Conservation (phyloP, 1,140 invertebrate species). For the Onthophagus taurus region DNA sequence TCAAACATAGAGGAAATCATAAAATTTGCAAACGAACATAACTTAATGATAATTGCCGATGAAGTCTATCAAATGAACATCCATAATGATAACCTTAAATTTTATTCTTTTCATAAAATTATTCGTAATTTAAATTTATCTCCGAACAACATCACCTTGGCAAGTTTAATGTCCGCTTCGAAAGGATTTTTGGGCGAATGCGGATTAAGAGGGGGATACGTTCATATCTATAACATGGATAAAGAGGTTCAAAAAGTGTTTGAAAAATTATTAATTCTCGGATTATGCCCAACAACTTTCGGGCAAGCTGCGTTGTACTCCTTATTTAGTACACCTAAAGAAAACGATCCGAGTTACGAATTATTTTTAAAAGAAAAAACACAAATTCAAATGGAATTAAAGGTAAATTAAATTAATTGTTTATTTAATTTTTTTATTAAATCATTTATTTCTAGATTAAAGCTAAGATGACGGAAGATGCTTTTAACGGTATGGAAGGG, state of each 20-base stretch:
- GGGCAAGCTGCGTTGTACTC: not conserved
- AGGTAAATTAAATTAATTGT: not conserved
- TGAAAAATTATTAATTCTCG: not conserved
- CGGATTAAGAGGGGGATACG: slow-evolving; percentile 69
- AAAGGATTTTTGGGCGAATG: slow-evolving; percentile 70
- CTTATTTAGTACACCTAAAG: slow-evolving; percentile 38
- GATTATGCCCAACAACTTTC: not conserved
- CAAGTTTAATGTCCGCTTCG: slow-evolving; percentile 40
- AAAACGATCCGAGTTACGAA: slow-evolving; percentile 56
- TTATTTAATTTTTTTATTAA: not conserved
- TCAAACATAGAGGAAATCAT: slow-evolving; percentile 72
- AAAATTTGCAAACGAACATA: slow-evolving; percentile 65
- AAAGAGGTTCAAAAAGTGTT: slow-evolving; percentile 1
- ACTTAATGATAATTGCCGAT: slow-evolving; percentile 56
- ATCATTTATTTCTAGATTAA: slow-evolving; percentile 28
- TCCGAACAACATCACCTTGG: slow-evolving; percentile 61
- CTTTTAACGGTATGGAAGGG: slow-evolving; percentile 82
- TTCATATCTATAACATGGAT: slow-evolving; percentile 39
- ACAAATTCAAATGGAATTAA: slow-evolving; percentile 50
- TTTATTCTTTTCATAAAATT: slow-evolving; percentile 76
- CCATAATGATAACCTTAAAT: slow-evolving; percentile 60
- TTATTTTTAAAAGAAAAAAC: slow-evolving; percentile 53
- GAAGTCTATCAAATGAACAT: slow-evolving; percentile 57
- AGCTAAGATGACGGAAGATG: slow-evolving; percentile 74
- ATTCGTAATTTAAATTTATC: slow-evolving; percentile 46